Evolutionary conservation across 2,888 invertebrate species (phyloP), one percentile per base, ranked within the genome.

Genomic region (Dolomedes plantarius): DNA sequence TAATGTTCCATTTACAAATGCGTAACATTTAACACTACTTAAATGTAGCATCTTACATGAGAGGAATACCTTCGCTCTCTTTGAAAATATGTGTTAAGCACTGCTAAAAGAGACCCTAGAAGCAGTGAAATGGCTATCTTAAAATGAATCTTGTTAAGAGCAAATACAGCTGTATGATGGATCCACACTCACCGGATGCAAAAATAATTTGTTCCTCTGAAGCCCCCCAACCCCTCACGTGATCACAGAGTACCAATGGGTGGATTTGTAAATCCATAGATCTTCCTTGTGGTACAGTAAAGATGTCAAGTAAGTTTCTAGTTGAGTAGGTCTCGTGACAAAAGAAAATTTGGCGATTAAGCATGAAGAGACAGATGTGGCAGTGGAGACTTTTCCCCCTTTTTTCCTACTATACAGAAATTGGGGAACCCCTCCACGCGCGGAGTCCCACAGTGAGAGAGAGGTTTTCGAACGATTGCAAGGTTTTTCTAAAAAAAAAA

Each of bases 221-320:
- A 9, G 50, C 75, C 62, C 81, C 74, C 78, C n/a, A n/a, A n/a
- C n/a, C n/a, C 64, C 76, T 83, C 76, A 83, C 82, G 82, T 83
- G 76, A 83, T 65, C 31, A n/a, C 56, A 64, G 23, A 50, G 83
- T 85, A 68, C 83, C 83, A 85, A 85, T 85, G 83, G 72, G 65
- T 72, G 83, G 32, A 85, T 85, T 68, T 67, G 72, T 39, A 77
- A 78, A 85, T 85, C 83, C 83, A 85, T 85, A 85, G 77, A 85
- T 85, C 83, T 85, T 77, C 82, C 31, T 27, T 46, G 27, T 39
- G 29, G 32, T 73, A 75, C 62, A 56, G 83, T 85, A 67, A 85
- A 85, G 83, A 85, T 73, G 83, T 85, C 83, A 85, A 85, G 68
- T 50, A 41, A 62, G 46, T 67, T 85, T 85, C 83, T 77, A 85